These are phyloP conservation scores for Sialis lutaria DNA, from an alignment of 2,888 invertebrate genomes.

Conservation along the genomic window DNA sequence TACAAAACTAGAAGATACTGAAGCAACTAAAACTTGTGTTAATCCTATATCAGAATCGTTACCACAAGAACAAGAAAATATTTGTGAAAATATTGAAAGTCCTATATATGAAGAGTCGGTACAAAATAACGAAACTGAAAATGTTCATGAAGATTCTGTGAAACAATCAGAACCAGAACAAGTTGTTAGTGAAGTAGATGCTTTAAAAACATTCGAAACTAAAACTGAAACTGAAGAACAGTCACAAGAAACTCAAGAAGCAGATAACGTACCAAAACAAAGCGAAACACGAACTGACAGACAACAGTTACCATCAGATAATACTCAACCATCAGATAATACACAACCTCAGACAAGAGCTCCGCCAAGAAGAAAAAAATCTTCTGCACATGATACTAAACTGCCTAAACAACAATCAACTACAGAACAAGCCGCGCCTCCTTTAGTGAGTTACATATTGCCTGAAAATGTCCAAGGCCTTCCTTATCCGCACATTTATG, in stretches of 20 bases:
- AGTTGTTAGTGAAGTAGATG: neutral
- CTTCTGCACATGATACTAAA: neutral
- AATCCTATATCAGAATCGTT: neutral
- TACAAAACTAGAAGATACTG: neutral
- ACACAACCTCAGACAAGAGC: neutral
- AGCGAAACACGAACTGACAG: neutral
- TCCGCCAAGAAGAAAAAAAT: neutral
- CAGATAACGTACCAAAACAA: conserved; percentile 2
- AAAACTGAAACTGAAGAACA: neutral
- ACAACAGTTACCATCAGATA: neutral
- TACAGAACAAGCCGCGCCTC: neutral
- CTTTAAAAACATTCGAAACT: neutral
- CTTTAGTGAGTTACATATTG: neutral
- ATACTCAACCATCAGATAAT: conserved; percentile 1
- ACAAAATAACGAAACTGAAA: too few relatives aligned
- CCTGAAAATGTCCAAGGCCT: neutral
- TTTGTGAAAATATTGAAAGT: neutral
- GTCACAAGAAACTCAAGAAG: neutral
- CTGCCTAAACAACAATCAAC: neutral
- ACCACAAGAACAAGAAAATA: neutral
- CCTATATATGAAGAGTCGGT: too few relatives aligned
- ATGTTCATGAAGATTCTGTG: neutral
- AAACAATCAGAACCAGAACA: conserved; percentile 10
- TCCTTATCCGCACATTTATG: conserved; percentile 3
- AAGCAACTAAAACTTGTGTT: too few relatives aligned